These are phyloP conservation scores for Danio tinwini DNA, from an alignment of 2,797 vertebrate species.

Conservation along the genomic window DNA sequence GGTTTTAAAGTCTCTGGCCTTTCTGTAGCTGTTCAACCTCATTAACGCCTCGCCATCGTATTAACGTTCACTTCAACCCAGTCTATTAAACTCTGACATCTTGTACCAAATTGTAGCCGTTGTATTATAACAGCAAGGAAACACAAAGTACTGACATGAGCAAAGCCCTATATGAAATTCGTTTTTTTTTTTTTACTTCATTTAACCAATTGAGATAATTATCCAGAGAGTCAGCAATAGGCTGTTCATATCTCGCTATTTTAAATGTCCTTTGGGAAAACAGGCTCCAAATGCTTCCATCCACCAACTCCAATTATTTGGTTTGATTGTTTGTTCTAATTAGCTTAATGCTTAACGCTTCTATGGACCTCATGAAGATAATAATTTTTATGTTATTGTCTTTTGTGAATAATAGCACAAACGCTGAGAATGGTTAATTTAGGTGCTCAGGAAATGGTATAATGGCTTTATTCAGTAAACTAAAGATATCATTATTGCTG, in stretches of 20 bases:
- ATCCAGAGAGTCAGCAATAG: conserved; percentile 66
- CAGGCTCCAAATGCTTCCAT: conserved; percentile 32
- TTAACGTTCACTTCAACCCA: conserved; percentile 77
- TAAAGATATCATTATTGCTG: neutral
- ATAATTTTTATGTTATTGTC: neutral
- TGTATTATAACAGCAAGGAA: conserved; percentile 69
- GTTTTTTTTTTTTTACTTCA: conserved; percentile 50
- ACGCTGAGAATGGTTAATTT: conserved; percentile 7
- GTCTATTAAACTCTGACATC: conserved; percentile 76
- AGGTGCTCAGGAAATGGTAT: conserved; percentile 5
- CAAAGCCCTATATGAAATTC: conserved; percentile 60
- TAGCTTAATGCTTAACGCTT: conserved; percentile 42
- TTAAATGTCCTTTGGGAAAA: conserved; percentile 69
- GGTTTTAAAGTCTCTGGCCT: conserved; percentile 68
- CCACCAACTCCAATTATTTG: conserved; percentile 21
- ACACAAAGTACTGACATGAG: conserved; percentile 58
- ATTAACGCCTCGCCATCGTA: conserved; percentile 78
- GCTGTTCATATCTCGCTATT: conserved; percentile 66
- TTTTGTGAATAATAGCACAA: conserved; percentile 15
- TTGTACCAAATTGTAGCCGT: conserved; percentile 74
- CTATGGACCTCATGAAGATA: conserved; percentile 4
- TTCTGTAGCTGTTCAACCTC: conserved; percentile 72
- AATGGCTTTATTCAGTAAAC: neutral
- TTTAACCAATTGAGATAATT: conserved; percentile 73
- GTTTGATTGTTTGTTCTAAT: conserved; percentile 41